A percentile compares a stretch with the other conserved stretches of the same genome.
Conservation (phyloP, 2,113 vertebrate genomes). For the Melanerpes aurifrons region DNA sequence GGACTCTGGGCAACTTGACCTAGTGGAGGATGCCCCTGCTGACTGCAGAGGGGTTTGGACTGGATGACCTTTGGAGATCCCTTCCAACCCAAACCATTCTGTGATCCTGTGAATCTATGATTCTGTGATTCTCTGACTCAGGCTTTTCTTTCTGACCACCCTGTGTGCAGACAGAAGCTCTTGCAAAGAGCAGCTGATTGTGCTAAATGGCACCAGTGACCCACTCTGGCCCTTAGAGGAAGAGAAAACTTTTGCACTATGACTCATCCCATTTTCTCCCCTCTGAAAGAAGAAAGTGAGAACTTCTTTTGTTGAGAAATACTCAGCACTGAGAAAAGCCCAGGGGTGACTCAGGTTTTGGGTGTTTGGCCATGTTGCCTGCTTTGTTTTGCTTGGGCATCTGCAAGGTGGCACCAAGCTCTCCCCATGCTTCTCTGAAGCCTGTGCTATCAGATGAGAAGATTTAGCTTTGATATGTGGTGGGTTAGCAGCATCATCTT, state of each 20-base stretch:
- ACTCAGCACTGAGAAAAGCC: background rate
- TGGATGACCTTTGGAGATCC: too few species aligned
- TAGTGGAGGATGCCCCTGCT: too few species aligned
- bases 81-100: too few species aligned
- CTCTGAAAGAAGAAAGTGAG: background rate
- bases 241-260: background rate
- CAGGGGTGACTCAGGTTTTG: background rate
- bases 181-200: background rate
- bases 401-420: background rate
- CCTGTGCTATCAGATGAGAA: background rate
- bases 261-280: background rate
- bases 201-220: background rate
- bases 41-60: too few species aligned
- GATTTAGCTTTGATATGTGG: background rate
- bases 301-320: background rate
- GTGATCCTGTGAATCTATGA: too few species aligned
- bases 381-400: background rate
- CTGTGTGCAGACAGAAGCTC: background rate
- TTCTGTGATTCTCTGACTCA: too few species aligned
- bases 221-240: background rate
- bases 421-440: background rate
- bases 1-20: too few species aligned
- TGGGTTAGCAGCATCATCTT: background rate
- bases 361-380: fast-evolving
- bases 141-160: background rate